Evolutionary conservation across 2,113 vertebrate genomes (phyloP).

Genomic region (Laticauda laticaudata): DNA sequence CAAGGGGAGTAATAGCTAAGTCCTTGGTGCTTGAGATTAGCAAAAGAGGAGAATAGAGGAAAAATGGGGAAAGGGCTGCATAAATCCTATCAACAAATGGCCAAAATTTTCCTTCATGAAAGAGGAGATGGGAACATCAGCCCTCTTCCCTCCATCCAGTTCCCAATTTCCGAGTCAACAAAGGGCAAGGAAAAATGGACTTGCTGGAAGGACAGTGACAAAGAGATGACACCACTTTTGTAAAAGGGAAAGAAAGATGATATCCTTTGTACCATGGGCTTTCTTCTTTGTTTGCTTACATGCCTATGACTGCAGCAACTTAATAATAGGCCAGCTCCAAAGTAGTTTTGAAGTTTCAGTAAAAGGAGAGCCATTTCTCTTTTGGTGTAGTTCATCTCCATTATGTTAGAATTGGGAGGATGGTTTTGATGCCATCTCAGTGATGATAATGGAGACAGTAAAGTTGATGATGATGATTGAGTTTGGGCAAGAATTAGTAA

Average conservation of each 20-base stretch:
- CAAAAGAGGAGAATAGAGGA: slow-evolving; percentile 55
- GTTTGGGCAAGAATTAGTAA: background rate
- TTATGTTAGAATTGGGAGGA: background rate
- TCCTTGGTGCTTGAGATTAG: slow-evolving; percentile 77
- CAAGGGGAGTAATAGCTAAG: slow-evolving; percentile 76
- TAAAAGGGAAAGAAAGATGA: background rate
- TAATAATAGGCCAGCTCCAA: background rate
- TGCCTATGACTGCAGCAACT: background rate
- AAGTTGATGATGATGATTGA: background rate
- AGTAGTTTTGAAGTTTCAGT: background rate
- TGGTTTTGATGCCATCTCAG: background rate
- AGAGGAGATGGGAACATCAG: slow-evolving; percentile 21
- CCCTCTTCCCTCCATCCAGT: background rate
- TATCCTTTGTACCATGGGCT: background rate
- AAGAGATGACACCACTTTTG: background rate
- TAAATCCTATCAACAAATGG: slow-evolving; percentile 70
- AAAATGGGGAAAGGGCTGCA: slow-evolving; percentile 60
- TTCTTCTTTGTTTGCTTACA: background rate
- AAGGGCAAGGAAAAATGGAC: background rate
- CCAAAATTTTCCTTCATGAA: slow-evolving; percentile 60
- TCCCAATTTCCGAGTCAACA: background rate
- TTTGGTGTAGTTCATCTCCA: background rate
- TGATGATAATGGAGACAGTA: background rate
- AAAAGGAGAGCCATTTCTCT: background rate
- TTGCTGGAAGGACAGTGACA: background rate